Percentiles rank a stretch among this genome's conserved stretches.
These are phyloP conservation scores for Microctenopoma lineatum DNA, from an alignment of 2,797 vertebrate species.

Conservation along the genomic window DNA sequence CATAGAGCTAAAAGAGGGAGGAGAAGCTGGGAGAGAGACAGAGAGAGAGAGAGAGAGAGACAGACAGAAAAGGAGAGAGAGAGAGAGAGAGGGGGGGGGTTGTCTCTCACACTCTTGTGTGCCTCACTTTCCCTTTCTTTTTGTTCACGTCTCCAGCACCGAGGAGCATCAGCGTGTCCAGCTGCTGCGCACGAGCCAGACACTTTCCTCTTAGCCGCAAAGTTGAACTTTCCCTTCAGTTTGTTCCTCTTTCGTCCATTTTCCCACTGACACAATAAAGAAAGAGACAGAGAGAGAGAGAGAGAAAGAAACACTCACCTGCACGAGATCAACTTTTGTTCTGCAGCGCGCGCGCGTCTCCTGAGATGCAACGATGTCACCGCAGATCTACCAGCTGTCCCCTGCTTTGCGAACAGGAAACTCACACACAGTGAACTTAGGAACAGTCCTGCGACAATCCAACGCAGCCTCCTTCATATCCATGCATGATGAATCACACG, in stretches of 20 bases:
- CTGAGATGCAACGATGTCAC: constrained; percentile 10
- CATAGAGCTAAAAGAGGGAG: constrained; percentile 90
- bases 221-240: neutral
- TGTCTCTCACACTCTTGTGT: constrained; percentile 77
- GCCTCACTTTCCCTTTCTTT: constrained; percentile 91
- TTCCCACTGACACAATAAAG: neutral
- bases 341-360: constrained; percentile 26
- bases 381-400: neutral
- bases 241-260: too few relatives aligned
- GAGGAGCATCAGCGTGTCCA: constrained; percentile 21
- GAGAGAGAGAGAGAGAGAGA: constrained; percentile 64
- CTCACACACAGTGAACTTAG: neutral
- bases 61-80: constrained; percentile 28
- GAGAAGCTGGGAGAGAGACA: constrained; percentile 69
- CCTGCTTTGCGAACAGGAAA: neutral
- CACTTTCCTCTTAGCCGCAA: neutral
- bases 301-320: constrained; percentile 32
- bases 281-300: constrained; percentile 14
- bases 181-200: neutral
- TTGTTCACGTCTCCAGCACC: constrained; percentile 74
- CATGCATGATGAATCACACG: constrained; percentile 27
- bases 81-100: constrained; percentile 78
- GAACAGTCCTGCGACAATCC: constrained; percentile 4
- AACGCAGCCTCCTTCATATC: constrained; percentile 24
- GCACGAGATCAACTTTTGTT: constrained; percentile 42